Conservation (phyloP, 2,113 vertebrate species). For the Thinocorus orbignyianus region DNA sequence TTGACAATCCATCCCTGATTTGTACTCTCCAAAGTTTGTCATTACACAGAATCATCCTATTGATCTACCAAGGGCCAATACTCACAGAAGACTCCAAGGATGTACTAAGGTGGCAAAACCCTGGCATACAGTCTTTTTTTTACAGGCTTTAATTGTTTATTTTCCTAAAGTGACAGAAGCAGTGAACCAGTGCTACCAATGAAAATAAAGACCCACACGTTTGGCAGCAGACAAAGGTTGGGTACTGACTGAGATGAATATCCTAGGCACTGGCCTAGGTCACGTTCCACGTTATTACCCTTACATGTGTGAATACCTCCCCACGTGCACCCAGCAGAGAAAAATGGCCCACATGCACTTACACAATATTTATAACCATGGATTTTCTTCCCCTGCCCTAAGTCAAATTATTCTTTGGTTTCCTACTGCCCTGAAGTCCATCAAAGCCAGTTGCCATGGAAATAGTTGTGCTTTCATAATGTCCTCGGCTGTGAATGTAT, state of each 20-base stretch:
- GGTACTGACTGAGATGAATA: background rate
- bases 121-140: background rate
- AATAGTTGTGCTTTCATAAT: conserved; percentile 11
- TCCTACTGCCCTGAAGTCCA: conserved; percentile 29
- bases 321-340: background rate
- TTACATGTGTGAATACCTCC: background rate
- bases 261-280: background rate
- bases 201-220: background rate
- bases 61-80: background rate
- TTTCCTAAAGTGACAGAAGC: background rate
- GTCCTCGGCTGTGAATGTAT: background rate
- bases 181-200: background rate
- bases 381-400: background rate
- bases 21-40: background rate
- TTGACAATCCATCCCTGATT: background rate
- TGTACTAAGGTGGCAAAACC: background rate
- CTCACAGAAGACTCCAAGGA: background rate
- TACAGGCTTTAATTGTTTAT: background rate
- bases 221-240: background rate
- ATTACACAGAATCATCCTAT: background rate
- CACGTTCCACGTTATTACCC: background rate
- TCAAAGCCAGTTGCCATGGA: conserved; percentile 59
- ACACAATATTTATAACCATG: background rate
- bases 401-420: conserved; percentile 29
- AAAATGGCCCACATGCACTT: background rate